Base-by-base conservation (phyloP, 2,888 invertebrate genomes). In the Drosophila paracracens region DNA sequence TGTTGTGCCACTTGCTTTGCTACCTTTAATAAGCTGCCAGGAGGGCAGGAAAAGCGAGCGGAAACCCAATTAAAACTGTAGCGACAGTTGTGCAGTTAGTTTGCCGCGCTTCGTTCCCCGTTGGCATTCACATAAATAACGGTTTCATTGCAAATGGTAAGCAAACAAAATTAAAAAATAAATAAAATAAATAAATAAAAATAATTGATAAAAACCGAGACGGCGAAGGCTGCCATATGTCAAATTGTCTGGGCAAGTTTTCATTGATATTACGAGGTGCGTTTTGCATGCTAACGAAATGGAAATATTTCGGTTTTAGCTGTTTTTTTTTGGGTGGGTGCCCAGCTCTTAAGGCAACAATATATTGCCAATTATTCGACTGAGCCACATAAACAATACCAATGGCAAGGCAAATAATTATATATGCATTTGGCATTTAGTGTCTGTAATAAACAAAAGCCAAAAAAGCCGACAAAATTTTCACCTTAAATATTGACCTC, bases 231-330 rank as follows among this genome's bases (percentile, higher is more conserved):
- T 60, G 74, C 51, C 74, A 69, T 68, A 66, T 70, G 72, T 70
- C 71, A 57, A 68, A 79, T 68, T 67, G 61, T 61, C 54, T 46
- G 46, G n/a, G 38, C 18, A 40, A 57, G 60, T 61, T 70, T 80
- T 64, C 74, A 81, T 61, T 81, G 79, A 69, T 58, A 70, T 54
- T 61, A 40, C 48, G 50, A 61, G 68, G 4, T 77, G 64, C 64
- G 77, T 48, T 75, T 66, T 68, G 83, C 82, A 85, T 83, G 64
- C 56, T 60, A 83, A 85, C 62, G 33, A 72, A 67, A 70, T 78
- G 73, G n/a, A 80, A 78, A 80, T 60, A 16, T 56, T 25, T 36
- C 13, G 11, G 0, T 53, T 43, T 52, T 35, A 60, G 35, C 50
- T 40, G 59, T 21, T 18, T 51, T 51, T 50, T 71, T 40, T 64